Evolutionary conservation across 2,797 vertebrate species (phyloP).

Genomic region (Typhlichthys eigenmanni): DNA sequence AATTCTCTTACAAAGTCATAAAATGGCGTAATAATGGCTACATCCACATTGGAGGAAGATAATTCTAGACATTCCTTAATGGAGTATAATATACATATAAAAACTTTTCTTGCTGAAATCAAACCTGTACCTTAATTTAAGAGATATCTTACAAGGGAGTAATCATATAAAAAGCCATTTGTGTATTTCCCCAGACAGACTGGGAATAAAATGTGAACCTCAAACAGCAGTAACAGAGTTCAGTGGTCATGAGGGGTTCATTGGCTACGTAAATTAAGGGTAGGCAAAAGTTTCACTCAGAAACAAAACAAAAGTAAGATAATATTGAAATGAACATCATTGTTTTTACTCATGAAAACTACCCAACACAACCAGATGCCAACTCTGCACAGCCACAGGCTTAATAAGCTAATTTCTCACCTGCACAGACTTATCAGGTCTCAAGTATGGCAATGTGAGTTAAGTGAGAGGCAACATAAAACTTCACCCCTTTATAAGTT

Average conservation of each 20-base stretch:
- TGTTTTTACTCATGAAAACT: conserved; percentile 65
- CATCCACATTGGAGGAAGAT: conserved; percentile 91
- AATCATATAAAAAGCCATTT: conserved; percentile 83
- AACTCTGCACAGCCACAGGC: conserved; percentile 46
- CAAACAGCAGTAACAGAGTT: conserved; percentile 82
- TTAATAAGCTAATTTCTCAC: conserved; percentile 27
- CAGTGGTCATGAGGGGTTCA: conserved; percentile 69
- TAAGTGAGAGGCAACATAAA: conserved; percentile 16
- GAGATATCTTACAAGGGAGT: conserved; percentile 85
- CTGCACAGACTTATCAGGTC: not conserved
- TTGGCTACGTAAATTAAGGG: conserved; percentile 60
- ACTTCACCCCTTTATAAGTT: conserved; percentile 17
- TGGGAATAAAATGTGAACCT: conserved; percentile 78
- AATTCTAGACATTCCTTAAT: conserved; percentile 91
- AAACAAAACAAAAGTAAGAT: conserved; percentile 67
- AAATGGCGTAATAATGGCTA: conserved; percentile 87
- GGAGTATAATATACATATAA: conserved; percentile 90
- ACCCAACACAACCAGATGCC: conserved; percentile 36
- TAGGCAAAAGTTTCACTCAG: conserved; percentile 72
- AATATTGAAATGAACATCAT: conserved; percentile 67
- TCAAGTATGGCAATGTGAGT: not conserved
- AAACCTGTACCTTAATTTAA: conserved; percentile 89
- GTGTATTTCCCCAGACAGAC: conserved; percentile 78
- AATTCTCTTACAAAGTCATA: conserved; percentile 91
- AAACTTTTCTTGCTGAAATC: conserved; percentile 84